These are phyloP conservation scores for Cheilosia scutellata DNA, from an alignment of 2,888 invertebrate species.

Conservation along the genomic window DNA sequence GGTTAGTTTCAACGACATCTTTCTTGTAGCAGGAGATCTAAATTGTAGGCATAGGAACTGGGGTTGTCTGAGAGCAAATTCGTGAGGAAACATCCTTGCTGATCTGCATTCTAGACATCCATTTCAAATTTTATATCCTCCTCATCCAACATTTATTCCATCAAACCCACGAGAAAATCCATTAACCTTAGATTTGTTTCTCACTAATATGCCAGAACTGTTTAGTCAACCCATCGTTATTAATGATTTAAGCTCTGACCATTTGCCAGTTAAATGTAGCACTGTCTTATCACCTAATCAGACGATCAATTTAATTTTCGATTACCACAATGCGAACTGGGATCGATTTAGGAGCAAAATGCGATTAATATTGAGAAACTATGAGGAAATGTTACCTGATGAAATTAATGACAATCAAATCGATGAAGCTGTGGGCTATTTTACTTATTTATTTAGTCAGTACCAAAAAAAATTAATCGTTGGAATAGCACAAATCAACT, in stretches of 20 bases:
- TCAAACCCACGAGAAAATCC: neutral
- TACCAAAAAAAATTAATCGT: neutral
- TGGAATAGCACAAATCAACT: neutral
- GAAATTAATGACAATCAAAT: neutral
- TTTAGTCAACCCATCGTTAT: no score
- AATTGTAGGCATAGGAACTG: conserved; percentile 35
- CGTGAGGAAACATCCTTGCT: conserved; percentile 9
- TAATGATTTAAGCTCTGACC: no score
- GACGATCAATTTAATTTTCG: no score
- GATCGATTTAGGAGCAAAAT: no score
- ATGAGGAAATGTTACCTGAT: no score
- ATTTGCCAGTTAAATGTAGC: no score
- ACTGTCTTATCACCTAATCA: no score
- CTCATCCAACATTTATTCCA: neutral
- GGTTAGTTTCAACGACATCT: neutral
- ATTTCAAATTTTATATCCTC: neutral
- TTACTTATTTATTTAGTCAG: neutral
- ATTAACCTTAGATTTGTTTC: neutral
- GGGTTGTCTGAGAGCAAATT: conserved; percentile 37
- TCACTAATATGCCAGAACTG: no score
- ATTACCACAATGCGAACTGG: no score
- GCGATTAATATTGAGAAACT: no score
- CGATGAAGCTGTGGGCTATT: neutral
- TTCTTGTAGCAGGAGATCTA: conserved; percentile 18
- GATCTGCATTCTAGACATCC: neutral